Evolutionary conservation across 2,888 invertebrate genomes (phyloP), one percentile per base, ranked within the genome.

Genomic region (Amiota minor): DNA sequence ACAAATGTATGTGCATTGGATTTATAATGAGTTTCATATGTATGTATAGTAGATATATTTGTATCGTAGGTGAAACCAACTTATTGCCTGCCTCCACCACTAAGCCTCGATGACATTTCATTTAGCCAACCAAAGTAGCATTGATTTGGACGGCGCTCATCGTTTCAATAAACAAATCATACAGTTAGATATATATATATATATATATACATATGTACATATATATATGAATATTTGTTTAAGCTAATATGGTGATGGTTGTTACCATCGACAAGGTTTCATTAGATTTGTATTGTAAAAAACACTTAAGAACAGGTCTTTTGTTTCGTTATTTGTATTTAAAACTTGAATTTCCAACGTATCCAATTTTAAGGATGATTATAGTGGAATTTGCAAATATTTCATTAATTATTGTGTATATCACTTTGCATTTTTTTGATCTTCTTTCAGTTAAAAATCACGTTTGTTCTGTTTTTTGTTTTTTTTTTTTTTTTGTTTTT

Each of bases 1-100:
- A 76, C 35, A 83, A 79, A 80, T 79, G 76, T 83, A 87, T 88
- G 87, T 86, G 88, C 78, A 76, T 79, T 84, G 87, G 77, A 78
- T 88, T 79, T 76, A 75, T 88, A 87, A 87, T 87, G 85, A 88
- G 87, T 77, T 78, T 35, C 35, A 35, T 35, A 35, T 35, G 35
- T 35, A 35, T 23, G 6, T 35, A 35, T 35, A n/a, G 6, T 35
- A 35, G 35, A 35, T 35, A 35, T 35, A 35, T 35, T 35, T 35
- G 35, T 35, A 3, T 35, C 35, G 35, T 35, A 35, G 35, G 35
- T 35, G 35, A 35, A 35, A 35, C 35, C 35, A 35, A 35, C 35
- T 35, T 35, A 35, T 35, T 35, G 35, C 35, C 35, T 35, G 35
- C 35, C 35, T 35, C 20, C 59, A 11, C 47, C 67, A 67, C 16